Conservation (phyloP, 2,888 invertebrate species). For the Eutolmus rufibarbis region DNA sequence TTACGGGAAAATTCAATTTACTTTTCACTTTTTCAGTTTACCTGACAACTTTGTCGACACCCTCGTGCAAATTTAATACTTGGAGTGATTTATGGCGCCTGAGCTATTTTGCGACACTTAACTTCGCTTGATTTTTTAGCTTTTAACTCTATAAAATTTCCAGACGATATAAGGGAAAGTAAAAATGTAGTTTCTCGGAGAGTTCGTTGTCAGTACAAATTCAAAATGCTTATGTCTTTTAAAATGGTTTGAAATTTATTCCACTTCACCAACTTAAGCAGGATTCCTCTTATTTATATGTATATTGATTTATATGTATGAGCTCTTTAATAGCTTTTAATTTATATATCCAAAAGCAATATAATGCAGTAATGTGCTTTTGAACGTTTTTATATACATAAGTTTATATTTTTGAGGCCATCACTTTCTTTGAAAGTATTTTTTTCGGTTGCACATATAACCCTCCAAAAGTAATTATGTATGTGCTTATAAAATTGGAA, state of each 20-base stretch:
- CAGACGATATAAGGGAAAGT: not conserved
- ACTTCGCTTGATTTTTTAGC: not conserved
- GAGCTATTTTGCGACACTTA: not conserved
- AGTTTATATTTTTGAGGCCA: too few species aligned
- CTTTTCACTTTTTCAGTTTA: conserved; percentile 44
- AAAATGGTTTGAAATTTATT: not conserved
- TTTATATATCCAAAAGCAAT: too few species aligned
- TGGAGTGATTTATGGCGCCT: conserved; percentile 37
- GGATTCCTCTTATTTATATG: too few species aligned
- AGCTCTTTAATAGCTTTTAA: too few species aligned
- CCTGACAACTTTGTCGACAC: conserved; percentile 42
- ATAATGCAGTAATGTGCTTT: too few species aligned
- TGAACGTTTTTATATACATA: too few species aligned
- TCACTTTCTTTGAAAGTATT: too few species aligned
- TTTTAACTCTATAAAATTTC: not conserved
- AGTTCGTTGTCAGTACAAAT: not conserved
- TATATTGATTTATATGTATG: too few species aligned
- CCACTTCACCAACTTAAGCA: too few species aligned
- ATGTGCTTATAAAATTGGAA: too few species aligned
- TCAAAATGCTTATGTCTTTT: not conserved
- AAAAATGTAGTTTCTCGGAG: not conserved
- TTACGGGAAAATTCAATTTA: conserved; percentile 45
- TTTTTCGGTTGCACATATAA: too few species aligned
- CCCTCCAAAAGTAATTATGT: too few species aligned
- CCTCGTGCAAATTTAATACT: conserved; percentile 44